These are phyloP conservation scores for Mionectes olivaceus DNA, from an alignment of 2,797 vertebrate species.

Conservation along the genomic window DNA sequence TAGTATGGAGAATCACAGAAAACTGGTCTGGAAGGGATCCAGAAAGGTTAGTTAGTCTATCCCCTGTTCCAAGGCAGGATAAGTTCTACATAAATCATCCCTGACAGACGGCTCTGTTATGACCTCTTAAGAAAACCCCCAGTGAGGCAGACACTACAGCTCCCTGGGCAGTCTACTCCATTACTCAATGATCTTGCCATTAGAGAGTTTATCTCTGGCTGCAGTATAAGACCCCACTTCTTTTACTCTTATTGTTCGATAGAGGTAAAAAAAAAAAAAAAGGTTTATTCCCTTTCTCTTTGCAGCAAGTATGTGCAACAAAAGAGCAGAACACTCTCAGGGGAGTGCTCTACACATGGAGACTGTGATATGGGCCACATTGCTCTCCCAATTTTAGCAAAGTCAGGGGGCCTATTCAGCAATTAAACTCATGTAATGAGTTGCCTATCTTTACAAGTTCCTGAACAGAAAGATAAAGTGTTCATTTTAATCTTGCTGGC, in stretches of 20 bases:
- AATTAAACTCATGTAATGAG: not conserved
- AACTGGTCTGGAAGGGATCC: constrained; percentile 6
- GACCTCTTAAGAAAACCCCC: not conserved
- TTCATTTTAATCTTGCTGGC: not conserved
- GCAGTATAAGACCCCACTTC: not conserved
- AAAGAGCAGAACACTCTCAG: not conserved
- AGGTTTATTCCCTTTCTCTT: not conserved
- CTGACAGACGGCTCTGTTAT: not conserved
- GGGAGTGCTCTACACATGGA: not conserved
- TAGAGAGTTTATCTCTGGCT: not conserved
- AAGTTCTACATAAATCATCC: constrained; percentile 7
- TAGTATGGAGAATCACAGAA: not conserved
- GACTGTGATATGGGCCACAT: not conserved
- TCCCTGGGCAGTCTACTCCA: not conserved
- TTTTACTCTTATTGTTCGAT: not conserved
- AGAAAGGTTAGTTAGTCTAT: not conserved
- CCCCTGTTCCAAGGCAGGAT: not conserved
- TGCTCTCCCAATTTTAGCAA: not conserved
- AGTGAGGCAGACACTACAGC: not conserved
- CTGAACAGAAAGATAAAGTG: not conserved
- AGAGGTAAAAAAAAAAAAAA: not conserved
- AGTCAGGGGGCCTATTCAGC: not conserved
- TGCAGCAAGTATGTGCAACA: not conserved
- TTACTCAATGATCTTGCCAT: not conserved
- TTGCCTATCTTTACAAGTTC: not conserved